Percentiles rank a stretch among this genome's conserved stretches.
Evolutionary conservation across 2,888 invertebrate species (phyloP).

Genomic region (Mallateleia sp.): DNA sequence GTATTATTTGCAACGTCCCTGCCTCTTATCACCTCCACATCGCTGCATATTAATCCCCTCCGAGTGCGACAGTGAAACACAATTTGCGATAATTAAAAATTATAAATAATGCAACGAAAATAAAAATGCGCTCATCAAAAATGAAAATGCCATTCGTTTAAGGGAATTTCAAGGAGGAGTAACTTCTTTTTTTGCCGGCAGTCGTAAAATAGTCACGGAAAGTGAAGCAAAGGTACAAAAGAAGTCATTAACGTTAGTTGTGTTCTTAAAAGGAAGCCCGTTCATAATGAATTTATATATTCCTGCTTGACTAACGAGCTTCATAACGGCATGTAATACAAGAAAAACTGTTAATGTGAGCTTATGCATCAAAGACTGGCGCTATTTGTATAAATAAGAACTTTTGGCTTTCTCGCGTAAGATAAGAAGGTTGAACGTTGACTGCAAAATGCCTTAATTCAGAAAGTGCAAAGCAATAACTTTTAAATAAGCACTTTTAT

Average conservation of each 20-base stretch:
- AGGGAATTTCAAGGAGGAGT: constrained; percentile 14
- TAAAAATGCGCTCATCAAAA: constrained; percentile 8
- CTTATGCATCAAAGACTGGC: too few relatives aligned
- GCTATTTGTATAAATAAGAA: too few relatives aligned
- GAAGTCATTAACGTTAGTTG: constrained; percentile 56
- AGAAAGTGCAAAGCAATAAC: too few relatives aligned
- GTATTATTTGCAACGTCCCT: constrained; percentile 14
- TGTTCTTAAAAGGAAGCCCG: constrained; percentile 52
- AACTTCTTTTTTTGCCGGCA: constrained; percentile 12
- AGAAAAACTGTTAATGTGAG: too few relatives aligned
- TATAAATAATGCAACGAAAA: constrained; percentile 22
- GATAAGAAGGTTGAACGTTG: too few relatives aligned
- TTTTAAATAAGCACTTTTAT: too few relatives aligned
- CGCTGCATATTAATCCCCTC: constrained; percentile 22
- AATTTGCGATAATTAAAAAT: constrained; percentile 38
- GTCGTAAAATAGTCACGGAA: constrained; percentile 31
- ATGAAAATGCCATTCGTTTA: constrained; percentile 3
- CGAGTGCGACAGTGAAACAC: not conserved
- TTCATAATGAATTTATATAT: constrained; percentile 72
- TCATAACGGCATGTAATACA: too few relatives aligned
- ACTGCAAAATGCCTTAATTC: too few relatives aligned
- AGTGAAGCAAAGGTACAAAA: constrained; percentile 41
- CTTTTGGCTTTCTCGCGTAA: too few relatives aligned
- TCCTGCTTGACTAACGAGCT: constrained; percentile 68
- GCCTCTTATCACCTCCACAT: constrained; percentile 12